Base-by-base conservation (phyloP, 1,140 invertebrate genomes). In the Hormaphis cornu region DNA sequence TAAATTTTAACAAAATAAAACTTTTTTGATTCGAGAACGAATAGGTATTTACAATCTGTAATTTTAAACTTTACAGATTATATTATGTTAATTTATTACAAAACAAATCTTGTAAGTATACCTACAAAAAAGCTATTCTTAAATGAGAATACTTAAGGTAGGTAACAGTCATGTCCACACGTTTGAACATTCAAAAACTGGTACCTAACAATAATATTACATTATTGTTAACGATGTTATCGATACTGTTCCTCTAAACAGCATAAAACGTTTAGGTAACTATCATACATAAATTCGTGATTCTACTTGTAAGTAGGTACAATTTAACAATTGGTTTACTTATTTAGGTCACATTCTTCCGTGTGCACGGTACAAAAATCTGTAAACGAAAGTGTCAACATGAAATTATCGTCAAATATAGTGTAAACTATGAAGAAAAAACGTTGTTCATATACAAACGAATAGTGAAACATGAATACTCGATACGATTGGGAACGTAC, bases 281-380 rank as follows among this genome's bases (percentile, higher is more conserved):
- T 33, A 22, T n/a, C 12, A 56, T 22, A n/a, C 20, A 37, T 56
- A 24, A 37, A 56, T 40, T 24, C 14, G 16, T 16, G 22, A 26
- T 26, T 50, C 1, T 48, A 24, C 12, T 18, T n/a, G 14, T 8
- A 53, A n/a, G n/a, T n/a, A n/a, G n/a, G n/a, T n/a, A n/a, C n/a
- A n/a, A n/a, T n/a, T n/a, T 18, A 56, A 24, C 12, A 61, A 26
- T 61, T 61, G 22, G 28, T 30, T 14, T 20, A 10, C 46, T 20
- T 63, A 63, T 63, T 20, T 28, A 30, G 40, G 40, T 30, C 16
- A 63, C 40, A 63, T 63, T 63, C 6, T 63, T 63, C 58, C 9
- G 40, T 63, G 8, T 18, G 30, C 9, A 63, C 3, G 58, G 28
- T 44, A 46, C 28, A 59, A 44, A 61, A n/a, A n/a, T n/a, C n/a